Conservation (phyloP, 2,888 invertebrate species). For the Eupithecia tripunctaria region DNA sequence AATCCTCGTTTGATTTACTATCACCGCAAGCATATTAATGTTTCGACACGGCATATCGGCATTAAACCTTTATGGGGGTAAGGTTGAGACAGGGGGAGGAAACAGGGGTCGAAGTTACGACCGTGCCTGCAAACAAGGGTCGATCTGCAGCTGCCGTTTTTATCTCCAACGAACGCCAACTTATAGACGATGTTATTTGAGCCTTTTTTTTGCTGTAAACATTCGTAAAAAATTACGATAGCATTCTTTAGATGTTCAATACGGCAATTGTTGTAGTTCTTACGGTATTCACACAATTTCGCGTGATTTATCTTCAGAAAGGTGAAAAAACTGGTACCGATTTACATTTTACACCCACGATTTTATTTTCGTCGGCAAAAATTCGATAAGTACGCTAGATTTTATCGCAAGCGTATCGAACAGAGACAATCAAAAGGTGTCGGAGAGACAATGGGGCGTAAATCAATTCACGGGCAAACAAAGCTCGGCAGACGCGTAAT, state of each 20-base stretch:
- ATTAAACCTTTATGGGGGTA: slow-evolving; percentile 75
- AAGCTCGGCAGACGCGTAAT: slow-evolving; percentile 63
- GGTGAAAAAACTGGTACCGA: background rate
- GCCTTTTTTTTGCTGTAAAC: slow-evolving; percentile 10
- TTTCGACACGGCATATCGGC: slow-evolving; percentile 76
- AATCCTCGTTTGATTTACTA: slow-evolving; percentile 64
- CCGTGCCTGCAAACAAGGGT: slow-evolving; percentile 68
- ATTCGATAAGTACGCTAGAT: slow-evolving; percentile 48
- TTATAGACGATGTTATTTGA: slow-evolving; percentile 37
- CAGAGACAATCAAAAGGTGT: slow-evolving; percentile 48
- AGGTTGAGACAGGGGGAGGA: slow-evolving; percentile 54
- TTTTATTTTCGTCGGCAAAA: background rate
- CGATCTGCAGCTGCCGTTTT: slow-evolving; percentile 70
- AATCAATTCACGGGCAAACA: slow-evolving; percentile 74
- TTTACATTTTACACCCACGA: background rate
- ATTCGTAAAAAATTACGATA: slow-evolving; percentile 53
- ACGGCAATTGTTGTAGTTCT: slow-evolving; percentile 2
- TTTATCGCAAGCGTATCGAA: slow-evolving; percentile 52
- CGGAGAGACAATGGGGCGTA: slow-evolving; percentile 70
- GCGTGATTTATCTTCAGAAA: background rate
- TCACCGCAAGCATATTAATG: slow-evolving; percentile 73
- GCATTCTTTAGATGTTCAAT: slow-evolving; percentile 1
- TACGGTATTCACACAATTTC: background rate
- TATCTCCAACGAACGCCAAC: slow-evolving; percentile 60
- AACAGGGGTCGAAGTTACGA: slow-evolving; percentile 64